Evolutionary conservation across 2,113 vertebrate genomes (phyloP), one percentile per base, ranked within the genome.

Genomic region (Capreolus pygargus): DNA sequence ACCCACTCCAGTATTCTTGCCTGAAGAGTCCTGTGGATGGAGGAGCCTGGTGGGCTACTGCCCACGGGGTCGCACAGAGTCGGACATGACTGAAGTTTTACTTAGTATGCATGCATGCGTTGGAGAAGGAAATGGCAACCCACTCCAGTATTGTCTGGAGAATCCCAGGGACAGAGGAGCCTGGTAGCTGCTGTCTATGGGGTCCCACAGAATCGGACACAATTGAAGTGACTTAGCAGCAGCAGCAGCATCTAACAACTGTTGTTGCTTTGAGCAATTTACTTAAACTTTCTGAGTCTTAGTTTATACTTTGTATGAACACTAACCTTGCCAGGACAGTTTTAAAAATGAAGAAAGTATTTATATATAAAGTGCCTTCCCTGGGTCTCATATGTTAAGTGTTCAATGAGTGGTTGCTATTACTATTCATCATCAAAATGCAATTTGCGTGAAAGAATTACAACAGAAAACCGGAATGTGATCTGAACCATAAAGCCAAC

Each of bases 401-500:
- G 58, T 45, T 94, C 36, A 94, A 74, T 67, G 95, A 93, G 57
- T 89, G 27, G n/a, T 25, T 94, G 50, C 61, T 89, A n/a, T 83
- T 70, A 83, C 55, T 85, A 94, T 64, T 74, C n/a, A 82, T 78
- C 8, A 67, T 64, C 87, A 83, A 98, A 96, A 92, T 85, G 4
- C 30, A 92, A 87, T 60, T 33, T 86, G 39, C 61, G 45, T 67
- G 86, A 54, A 97, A 93, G 79, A 96, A 95, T 86, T 96, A 84
- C 11, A 82, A 96, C 14, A 95, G 33, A 91, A 97, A 95, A 74
- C 23, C 16, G 86, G 45, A 90, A 21, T 95, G 19, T 90, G 17
- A 96, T 90, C 57, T 92, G 57, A 95, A 95, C n/a, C 67, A 89
- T 54, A 81, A 97, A 92, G 86, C 33, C 57, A 94, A 92, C n/a